These are phyloP conservation scores for Danaus melanippus DNA, from an alignment of 1,140 invertebrate genomes.

Conservation along the genomic window DNA sequence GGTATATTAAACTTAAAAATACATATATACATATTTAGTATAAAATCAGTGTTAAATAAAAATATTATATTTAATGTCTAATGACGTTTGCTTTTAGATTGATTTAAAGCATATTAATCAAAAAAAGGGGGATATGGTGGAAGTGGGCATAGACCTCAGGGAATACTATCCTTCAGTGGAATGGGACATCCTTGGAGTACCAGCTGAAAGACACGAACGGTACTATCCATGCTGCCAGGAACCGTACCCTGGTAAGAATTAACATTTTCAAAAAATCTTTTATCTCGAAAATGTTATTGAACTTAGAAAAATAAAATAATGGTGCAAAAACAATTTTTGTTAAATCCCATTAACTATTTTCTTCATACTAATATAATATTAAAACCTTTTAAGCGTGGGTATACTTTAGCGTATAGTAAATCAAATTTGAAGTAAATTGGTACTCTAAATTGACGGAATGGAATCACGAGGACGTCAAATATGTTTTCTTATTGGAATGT, in stretches of 20 bases:
- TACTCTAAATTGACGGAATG: too few species aligned
- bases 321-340: too few species aligned
- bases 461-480: too few species aligned
- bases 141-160: slow-evolving; percentile 91
- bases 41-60: background rate
- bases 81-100: slow-evolving; percentile 75
- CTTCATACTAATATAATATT: slow-evolving; percentile 36
- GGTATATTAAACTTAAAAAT: slow-evolving; percentile 66
- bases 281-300: too few species aligned
- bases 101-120: slow-evolving; percentile 93
- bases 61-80: background rate
- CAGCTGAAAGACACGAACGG: slow-evolving; percentile 90
- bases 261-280: too few species aligned
- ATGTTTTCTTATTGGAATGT: too few species aligned
- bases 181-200: slow-evolving; percentile 97
- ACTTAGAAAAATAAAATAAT: too few species aligned
- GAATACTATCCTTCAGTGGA: slow-evolving; percentile 97
- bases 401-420: too few species aligned
- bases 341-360: too few species aligned
- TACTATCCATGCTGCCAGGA: slow-evolving; percentile 92
- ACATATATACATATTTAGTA: background rate
- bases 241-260: slow-evolving; percentile 82
- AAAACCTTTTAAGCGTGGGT: slow-evolving; percentile 39
- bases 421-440: too few species aligned
- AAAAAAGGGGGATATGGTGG: slow-evolving; percentile 83